phyloP scores from a whole-genome alignment of 2,113 vertebrate genomes.

The Serilophus lunatus region DNA sequence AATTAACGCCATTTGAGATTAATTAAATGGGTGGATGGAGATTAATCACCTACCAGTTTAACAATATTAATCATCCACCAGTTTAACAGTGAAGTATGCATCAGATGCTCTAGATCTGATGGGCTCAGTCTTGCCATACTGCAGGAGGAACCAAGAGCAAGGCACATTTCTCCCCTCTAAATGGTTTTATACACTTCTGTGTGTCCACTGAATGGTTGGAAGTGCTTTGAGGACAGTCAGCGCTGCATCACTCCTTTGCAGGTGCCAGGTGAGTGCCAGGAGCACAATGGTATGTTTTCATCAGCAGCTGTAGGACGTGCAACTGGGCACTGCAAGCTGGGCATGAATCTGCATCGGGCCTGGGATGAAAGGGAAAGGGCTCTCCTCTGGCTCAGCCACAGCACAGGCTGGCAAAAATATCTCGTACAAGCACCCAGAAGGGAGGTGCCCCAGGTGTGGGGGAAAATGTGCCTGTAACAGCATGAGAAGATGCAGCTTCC shows the following conservation, averaged over 20 bases:
- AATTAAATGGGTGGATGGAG: background rate
- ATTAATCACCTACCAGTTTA: background rate
- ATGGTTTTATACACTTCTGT: background rate
- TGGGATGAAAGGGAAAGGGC: background rate
- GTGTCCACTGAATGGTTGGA: background rate
- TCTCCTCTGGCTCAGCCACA: background rate
- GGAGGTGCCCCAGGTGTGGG: background rate
- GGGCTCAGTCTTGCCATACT: background rate
- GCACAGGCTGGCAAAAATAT: background rate
- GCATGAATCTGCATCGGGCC: background rate
- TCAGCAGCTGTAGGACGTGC: background rate
- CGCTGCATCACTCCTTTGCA: accelerated
- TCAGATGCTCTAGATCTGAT: background rate
- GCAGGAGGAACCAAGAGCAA: background rate
- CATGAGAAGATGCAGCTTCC: background rate
- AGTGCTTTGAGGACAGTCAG: background rate
- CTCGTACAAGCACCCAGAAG: background rate
- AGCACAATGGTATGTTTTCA: background rate
- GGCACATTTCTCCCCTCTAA: accelerated
- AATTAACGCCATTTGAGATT: background rate
- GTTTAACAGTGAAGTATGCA: background rate
- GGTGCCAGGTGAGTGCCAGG: background rate
- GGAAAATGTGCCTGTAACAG: accelerated
- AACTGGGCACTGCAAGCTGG: background rate
- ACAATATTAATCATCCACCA: background rate